phyloP scores from a whole-genome alignment of 2,797 vertebrate species.

The Anolis apletophallus region DNA sequence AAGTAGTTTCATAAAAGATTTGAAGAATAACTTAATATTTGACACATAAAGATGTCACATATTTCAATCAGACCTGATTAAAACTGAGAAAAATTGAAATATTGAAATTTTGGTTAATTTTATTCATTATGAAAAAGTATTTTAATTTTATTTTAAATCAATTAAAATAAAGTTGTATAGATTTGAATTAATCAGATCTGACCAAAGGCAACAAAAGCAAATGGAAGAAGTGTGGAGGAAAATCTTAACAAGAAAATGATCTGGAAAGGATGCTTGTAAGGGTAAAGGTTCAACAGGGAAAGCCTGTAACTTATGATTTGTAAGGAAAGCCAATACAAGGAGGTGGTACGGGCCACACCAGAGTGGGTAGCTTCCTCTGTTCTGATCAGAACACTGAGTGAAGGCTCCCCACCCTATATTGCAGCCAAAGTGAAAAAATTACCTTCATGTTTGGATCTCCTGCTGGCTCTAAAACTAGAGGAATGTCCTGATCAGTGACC shows the following conservation, averaged over 20 bases:
- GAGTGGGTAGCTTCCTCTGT: conserved; percentile 61
- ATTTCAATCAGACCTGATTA: conserved; percentile 35
- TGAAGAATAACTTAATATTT: conserved; percentile 37
- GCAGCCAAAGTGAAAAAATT: conserved; percentile 68
- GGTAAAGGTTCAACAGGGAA: conserved; percentile 66
- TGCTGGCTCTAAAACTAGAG: conserved; percentile 73
- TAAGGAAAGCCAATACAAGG: conserved; percentile 63
- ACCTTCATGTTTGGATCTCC: conserved; percentile 70
- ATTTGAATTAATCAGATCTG: conserved; percentile 51
- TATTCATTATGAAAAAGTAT: conserved; percentile 42
- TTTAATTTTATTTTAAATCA: conserved; percentile 34
- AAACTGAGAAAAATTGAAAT: conserved; percentile 9
- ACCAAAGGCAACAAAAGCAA: conserved; percentile 51
- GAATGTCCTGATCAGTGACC: conserved; percentile 72
- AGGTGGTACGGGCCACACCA: conserved; percentile 60
- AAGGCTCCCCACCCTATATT: conserved; percentile 53
- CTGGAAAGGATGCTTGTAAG: conserved; percentile 58
- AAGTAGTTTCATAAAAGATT: conserved; percentile 40
- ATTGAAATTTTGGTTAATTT: conserved; percentile 13
- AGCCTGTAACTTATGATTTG: conserved; percentile 57
- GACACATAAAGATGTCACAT: conserved; percentile 33
- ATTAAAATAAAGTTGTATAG: conserved; percentile 32
- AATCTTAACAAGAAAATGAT: conserved; percentile 64
- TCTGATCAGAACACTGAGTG: conserved; percentile 62
- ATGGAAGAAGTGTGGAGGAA: conserved; percentile 45